Evolutionary conservation across 37 sponge, comb jelly and placozoan species (phyloP), one percentile per base, ranked within the genome.

Genomic region (Cliona cf. orientalis): DNA sequence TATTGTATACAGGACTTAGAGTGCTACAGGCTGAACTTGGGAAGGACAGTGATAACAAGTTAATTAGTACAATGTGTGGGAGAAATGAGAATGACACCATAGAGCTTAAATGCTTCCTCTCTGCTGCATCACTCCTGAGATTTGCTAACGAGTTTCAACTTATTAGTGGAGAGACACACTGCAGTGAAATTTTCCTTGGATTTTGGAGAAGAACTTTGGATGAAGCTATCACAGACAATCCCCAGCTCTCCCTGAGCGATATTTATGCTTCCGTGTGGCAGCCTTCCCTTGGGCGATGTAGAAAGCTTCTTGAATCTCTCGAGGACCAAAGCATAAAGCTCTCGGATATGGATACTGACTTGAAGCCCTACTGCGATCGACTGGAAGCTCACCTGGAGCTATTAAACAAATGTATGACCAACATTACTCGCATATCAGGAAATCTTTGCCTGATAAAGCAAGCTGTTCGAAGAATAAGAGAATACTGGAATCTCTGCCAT

Each of bases 281-380:
- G 42, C 78, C 66, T 7, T 12, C 44, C n/a, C 63, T 63, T 12
- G 34, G 42, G 12, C 31, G n/a, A 19, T 63, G 78, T 63, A 32
- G 14, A 62, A 42, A 26, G 6, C 44, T 77, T n/a, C 78, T 77
- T 26, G 44, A 77, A 23, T 14, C 41, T 43, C 49, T 77, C 2
- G 2, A n/a, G n/a, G 41, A 22, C 29, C 46, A 42, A 34, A 3
- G 2, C 14, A 77, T 77, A 0, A 77, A 43, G 4, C 46, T 77
- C 6, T 12, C 34, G 41, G 65, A 61, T 23, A 31, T 77, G 12
- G 46, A 63, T 9, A 2, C n/a, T 37, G 28, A 26, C 33, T 77
- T 77, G 41, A n/a, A 26, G 28, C 9, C 44, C 12, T 29, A 62
- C 42, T 63, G 21, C 29, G 44, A 63, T 2, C 35, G 0, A 5